Evolutionary conservation across 2,797 vertebrate species (phyloP).

Genomic region (Corythornis leucogaster): DNA sequence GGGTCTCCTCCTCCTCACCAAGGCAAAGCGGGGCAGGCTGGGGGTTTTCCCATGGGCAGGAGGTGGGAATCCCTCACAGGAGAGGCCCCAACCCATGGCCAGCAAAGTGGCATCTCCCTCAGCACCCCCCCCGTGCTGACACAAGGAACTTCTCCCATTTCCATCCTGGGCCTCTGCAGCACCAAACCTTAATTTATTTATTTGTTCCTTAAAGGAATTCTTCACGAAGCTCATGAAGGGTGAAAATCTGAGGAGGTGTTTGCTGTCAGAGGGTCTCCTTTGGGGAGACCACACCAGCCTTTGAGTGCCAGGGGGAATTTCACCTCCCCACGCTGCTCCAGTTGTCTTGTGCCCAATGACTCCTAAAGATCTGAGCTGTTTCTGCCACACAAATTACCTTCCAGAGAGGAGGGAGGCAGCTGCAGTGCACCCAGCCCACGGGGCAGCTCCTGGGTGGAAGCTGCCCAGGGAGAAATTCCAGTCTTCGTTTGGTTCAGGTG

Average conservation of each 20-base stretch:
- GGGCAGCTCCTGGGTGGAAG: neutral
- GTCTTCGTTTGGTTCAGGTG: slow-evolving; percentile 17
- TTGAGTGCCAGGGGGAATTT: neutral
- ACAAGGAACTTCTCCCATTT: slow-evolving; percentile 11
- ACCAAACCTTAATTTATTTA: neutral
- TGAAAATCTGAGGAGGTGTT: slow-evolving; percentile 17
- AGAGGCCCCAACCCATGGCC: accelerated
- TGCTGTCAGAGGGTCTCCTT: slow-evolving; percentile 13
- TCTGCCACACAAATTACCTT: neutral
- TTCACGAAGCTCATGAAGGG: slow-evolving; percentile 14
- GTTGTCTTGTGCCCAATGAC: slow-evolving; percentile 85
- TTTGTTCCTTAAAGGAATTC: neutral
- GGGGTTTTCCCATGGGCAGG: neutral
- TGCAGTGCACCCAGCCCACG: too few relatives aligned
- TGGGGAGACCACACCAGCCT: slow-evolving; percentile 22
- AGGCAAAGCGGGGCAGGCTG: neutral
- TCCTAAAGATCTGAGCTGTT: slow-evolving; percentile 1
- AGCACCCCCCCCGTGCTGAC: neutral
- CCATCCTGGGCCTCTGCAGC: neutral
- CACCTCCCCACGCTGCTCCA: slow-evolving; percentile 63
- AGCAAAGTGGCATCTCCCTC: neutral
- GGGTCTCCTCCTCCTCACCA: neutral
- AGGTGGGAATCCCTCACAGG: neutral
- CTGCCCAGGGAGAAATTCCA: slow-evolving; percentile 48
- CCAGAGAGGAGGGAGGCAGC: neutral